Conservation (phyloP, 2,113 vertebrate genomes). For the Ophthalmolycus amberensis region DNA sequence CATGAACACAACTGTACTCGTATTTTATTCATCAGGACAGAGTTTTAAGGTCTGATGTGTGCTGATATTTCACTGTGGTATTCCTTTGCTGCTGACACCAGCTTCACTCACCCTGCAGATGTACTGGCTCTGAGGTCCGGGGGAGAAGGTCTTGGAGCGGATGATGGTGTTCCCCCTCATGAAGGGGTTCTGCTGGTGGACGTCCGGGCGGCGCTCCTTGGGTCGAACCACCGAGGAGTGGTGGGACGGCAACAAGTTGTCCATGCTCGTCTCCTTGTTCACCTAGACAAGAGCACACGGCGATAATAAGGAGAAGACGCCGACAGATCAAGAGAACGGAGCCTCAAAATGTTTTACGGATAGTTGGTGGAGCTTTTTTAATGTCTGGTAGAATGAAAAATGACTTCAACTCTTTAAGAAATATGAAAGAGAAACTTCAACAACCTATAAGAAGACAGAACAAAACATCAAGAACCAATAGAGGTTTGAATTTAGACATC, state of each 20-base stretch:
- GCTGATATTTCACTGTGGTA: neutral
- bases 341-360: neutral
- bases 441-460: neutral
- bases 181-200: conserved; percentile 88
- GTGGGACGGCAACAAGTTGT: conserved; percentile 70
- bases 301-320: too few species aligned
- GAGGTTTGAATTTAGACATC: neutral
- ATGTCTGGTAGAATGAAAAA: neutral
- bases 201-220: conserved; percentile 88
- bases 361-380: neutral
- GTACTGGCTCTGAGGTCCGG: conserved; percentile 97
- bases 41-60: neutral
- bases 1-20: too few species aligned
- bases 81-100: too few species aligned
- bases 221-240: conserved; percentile 90
- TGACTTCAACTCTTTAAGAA: neutral
- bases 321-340: neutral
- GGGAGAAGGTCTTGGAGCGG: conserved; percentile 98
- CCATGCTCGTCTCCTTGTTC: conserved; percentile 92
- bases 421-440: neutral
- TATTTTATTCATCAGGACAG: neutral
- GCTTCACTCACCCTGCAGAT: conserved; percentile 92
- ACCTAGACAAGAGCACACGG: conserved; percentile 45
- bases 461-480: neutral
- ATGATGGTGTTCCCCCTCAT: conserved; percentile 95